Base-by-base conservation (phyloP, 2,797 vertebrate genomes). In the Propithecus perrieri region DNA sequence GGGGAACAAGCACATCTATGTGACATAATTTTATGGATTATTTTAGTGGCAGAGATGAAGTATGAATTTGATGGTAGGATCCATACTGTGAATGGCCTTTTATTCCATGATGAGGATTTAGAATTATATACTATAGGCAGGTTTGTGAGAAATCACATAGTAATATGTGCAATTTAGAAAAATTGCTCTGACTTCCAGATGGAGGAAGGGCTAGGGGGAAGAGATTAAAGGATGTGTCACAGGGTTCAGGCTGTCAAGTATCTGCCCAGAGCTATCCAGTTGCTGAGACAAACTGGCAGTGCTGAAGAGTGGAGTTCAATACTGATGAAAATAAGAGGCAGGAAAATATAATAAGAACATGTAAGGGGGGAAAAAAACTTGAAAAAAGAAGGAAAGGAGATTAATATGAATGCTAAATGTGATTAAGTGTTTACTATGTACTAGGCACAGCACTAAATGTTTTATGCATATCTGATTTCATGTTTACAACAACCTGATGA, bases 81-180 rank as follows among this genome's bases (percentile, higher is more conserved):
- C 28, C 85, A 96, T 76, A 80, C 63, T 80, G 38, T 53, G 13
- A 26, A 87, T 48, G 41, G 50, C 5, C 11, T 84, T 92, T 30
- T 61, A 90, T 13, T 69, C 22, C 48, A 72, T 53, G 28, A 90
- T 80, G 22, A 81, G 17, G 9, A 86, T 55, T 87, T 81, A 79
- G 26, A 46, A 89, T 83, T 79, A 69, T 50, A 94, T 81, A 72
- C 6, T 41, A 53, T 14, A 78, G 38, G 30, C 18, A 89, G 15
- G 11, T 26, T 95, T 96, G 67, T 93, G 22, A 86, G 5, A 35
- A 55, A 83, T 94, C 79, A 61, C 17, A 41, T 43, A 17, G 46
- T 57, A 80, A 89, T 83, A 59, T 80, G 89, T 94, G 26, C 59
- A 95, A 86, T 94, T 86, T 91, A 91, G 72, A 72, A 94, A 83